Conservation (phyloP, 1,140 invertebrate species). For the Heliconius melpomene region DNA sequence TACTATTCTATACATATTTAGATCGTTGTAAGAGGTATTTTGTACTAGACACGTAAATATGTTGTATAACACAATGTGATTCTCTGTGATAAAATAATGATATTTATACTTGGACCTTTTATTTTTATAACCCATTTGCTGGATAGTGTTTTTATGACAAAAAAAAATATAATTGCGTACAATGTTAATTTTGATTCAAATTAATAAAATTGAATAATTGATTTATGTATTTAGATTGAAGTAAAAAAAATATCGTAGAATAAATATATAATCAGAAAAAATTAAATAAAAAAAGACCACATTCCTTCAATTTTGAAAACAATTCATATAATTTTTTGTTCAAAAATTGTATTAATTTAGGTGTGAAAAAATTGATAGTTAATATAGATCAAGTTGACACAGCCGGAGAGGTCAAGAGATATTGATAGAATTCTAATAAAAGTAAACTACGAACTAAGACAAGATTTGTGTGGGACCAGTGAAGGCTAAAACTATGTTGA, state of each 20-base stretch:
- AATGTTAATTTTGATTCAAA: too few relatives aligned
- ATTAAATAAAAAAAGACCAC: too few relatives aligned
- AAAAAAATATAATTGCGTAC: too few relatives aligned
- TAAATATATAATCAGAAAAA: too few relatives aligned
- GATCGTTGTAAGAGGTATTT: slow-evolving; percentile 72
- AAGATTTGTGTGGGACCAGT: not conserved
- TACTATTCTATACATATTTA: slow-evolving; percentile 60
- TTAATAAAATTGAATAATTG: too few relatives aligned
- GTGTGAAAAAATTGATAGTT: not conserved
- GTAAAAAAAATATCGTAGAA: too few relatives aligned
- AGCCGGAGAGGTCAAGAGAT: not conserved
- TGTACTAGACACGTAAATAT: slow-evolving; percentile 79
- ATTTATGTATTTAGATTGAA: too few relatives aligned
- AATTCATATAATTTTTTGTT: not conserved
- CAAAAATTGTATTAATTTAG: not conserved
- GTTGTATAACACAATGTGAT: slow-evolving; percentile 80
- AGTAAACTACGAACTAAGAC: not conserved
- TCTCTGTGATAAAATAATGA: slow-evolving; percentile 81
- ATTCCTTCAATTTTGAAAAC: too few relatives aligned
- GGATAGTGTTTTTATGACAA: too few relatives aligned
- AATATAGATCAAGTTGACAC: not conserved
- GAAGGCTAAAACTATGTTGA: not conserved
- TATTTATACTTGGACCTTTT: slow-evolving; percentile 74
- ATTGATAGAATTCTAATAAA: slow-evolving; percentile 7
- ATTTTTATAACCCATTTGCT: slow-evolving; percentile 42